phyloP scores from a whole-genome alignment of 2,113 vertebrate genomes.

The Pseudonaja textilis region DNA sequence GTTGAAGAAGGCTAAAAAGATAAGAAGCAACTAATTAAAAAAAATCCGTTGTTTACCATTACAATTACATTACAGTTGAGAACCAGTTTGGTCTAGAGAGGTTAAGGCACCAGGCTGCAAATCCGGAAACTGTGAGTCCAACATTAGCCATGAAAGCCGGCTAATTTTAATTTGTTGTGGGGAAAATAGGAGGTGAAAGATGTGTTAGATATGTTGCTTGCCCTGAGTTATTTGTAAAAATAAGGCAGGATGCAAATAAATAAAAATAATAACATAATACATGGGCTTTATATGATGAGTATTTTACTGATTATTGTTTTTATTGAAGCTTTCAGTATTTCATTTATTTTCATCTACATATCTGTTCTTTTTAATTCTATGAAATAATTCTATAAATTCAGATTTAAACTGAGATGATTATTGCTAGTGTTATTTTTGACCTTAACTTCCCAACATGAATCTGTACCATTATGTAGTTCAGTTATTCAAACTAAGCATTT shows the following conservation, averaged over 20 bases:
- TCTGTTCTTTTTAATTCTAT: not conserved
- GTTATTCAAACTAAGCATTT: not conserved
- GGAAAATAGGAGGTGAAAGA: not conserved
- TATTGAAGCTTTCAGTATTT: not conserved
- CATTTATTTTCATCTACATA: not conserved
- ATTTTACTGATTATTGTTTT: not conserved
- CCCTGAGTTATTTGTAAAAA: not conserved
- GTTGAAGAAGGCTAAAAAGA: not conserved
- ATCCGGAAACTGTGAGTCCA: not conserved
- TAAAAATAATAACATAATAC: not conserved
- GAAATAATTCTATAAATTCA: not conserved
- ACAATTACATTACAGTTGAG: not conserved
- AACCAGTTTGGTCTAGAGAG: not conserved
- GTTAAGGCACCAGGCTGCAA: not conserved
- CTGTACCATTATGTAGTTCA: not conserved
- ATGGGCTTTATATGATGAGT: not conserved
- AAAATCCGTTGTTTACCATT: not conserved
- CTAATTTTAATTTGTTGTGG: not conserved
- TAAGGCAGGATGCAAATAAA: not conserved
- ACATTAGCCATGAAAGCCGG: not conserved
- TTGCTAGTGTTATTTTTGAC: not conserved
- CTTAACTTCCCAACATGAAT: not conserved
- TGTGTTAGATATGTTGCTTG: not conserved
- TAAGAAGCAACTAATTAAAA: not conserved
- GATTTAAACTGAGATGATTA: not conserved